A percentile compares a stretch with the other conserved stretches of the same genome.
phyloP scores from a whole-genome alignment of 2,113 vertebrate species.

The Epinephelus fuscoguttatus region DNA sequence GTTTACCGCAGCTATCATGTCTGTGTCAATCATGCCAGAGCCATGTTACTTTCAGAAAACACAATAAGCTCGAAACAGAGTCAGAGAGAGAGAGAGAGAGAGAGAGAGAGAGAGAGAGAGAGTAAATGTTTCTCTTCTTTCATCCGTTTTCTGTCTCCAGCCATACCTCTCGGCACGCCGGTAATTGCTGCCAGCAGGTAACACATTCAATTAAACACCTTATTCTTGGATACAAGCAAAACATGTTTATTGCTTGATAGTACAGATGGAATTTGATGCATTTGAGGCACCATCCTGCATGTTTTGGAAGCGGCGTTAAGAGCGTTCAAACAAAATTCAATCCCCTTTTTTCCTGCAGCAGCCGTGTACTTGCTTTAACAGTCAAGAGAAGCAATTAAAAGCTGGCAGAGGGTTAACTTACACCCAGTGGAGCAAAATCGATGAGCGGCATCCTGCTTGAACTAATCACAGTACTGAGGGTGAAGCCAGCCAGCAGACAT shows the following conservation, averaged over 20 bases:
- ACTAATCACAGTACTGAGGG: slow-evolving; percentile 79
- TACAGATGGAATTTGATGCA: slow-evolving; percentile 17
- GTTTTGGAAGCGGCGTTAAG: neutral
- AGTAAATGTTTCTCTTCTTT: slow-evolving; percentile 43
- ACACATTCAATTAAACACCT: slow-evolving; percentile 74
- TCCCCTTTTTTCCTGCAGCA: slow-evolving; percentile 23
- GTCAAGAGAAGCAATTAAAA: slow-evolving; percentile 78
- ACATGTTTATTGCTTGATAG: slow-evolving; percentile 41
- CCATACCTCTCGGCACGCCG: slow-evolving; percentile 38
- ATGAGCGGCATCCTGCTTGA: slow-evolving; percentile 76
- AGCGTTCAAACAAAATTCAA: slow-evolving; percentile 41
- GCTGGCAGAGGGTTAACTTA: slow-evolving; percentile 79
- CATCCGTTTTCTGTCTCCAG: slow-evolving; percentile 53
- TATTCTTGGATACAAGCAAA: slow-evolving; percentile 54
- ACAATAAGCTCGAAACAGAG: slow-evolving; percentile 39
- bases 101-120: neutral
- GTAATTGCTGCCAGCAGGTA: slow-evolving; percentile 75
- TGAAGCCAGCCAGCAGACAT: slow-evolving; percentile 71
- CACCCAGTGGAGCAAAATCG: slow-evolving; percentile 76
- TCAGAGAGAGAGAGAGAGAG: neutral
- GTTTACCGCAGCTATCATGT: slow-evolving; percentile 70
- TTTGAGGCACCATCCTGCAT: slow-evolving; percentile 18
- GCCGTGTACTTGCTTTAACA: slow-evolving; percentile 58
- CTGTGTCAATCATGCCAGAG: slow-evolving; percentile 61
- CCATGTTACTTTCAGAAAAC: slow-evolving; percentile 51